Evolutionary conservation across 2,888 invertebrate genomes (phyloP), one percentile per base, ranked within the genome.

Genomic region (Allacma fusca): DNA sequence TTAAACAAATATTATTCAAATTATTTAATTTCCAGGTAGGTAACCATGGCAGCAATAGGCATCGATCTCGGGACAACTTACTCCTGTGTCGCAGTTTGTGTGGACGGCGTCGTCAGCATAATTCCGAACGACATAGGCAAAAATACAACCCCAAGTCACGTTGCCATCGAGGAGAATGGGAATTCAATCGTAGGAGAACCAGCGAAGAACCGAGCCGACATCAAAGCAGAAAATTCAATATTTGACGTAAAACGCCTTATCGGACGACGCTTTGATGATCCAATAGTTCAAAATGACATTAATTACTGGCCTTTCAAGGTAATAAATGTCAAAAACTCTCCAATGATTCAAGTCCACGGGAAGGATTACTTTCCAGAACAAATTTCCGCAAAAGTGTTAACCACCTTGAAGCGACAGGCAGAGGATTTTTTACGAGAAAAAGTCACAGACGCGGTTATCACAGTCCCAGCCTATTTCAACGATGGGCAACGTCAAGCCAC

Each of bases 281-380:
- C 88, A 64, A 92, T 94, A n/a, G 94, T 98, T 77, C 96, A 97
- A 88, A 91, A 91, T 70, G 97, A 97, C 87, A 93, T 96, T 90
- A 95, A 96, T 88, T 93, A 93, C 88, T 97, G 96, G 93, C 96
- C 97, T 69, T 97, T 97, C 86, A 93, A 92, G 86, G 95, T 96
- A 1, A 88, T 92, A 85, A 92, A 90, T 86, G 92, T 92, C 85
- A 89, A 90, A 91, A 92, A 73, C 12, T 77, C 77, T 34, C 80
- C 81, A 19, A 57, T 50, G n/a, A 26, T 81, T 29, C 34, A 79
- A 24, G 79, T 79, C 0, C 75, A 76, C 24, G 85, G 83, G 73
- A 91, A 91, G 86, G 87, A 87, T 67, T 91, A 90, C 86, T 88
- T 87, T 86, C 90, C 90, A 0, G 90, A 91, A 85, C 90, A 91